Percentiles rank a stretch among this genome's conserved stretches.
These are phyloP conservation scores for Drosophila tsacasi DNA, from an alignment of 1,140 invertebrate species.

Conservation along the genomic window DNA sequence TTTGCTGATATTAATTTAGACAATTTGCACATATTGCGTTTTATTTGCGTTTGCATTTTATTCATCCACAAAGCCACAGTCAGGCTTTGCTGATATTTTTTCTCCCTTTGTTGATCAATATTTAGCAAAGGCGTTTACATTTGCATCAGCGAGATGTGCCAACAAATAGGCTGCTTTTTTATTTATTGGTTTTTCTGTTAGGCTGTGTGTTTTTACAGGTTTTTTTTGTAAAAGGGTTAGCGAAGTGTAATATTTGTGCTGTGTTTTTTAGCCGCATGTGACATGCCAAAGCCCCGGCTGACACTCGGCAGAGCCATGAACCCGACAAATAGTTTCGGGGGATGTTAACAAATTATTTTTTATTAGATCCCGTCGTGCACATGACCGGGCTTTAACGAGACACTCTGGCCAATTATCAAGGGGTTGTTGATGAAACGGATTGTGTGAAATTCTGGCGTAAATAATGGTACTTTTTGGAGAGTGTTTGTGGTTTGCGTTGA, in stretches of 20 bases:
- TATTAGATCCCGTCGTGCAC: constrained; percentile 32
- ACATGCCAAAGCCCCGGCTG: constrained; percentile 61
- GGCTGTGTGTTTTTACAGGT: constrained; percentile 17
- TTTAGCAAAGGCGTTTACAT: constrained; percentile 46
- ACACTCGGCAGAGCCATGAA: constrained; percentile 48
- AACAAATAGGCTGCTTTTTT: constrained; percentile 32
- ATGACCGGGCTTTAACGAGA: constrained; percentile 38
- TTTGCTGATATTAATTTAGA: constrained; percentile 43
- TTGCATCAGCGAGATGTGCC: constrained; percentile 29
- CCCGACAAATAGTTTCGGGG: constrained; percentile 8
- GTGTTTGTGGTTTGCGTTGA: constrained; percentile 9
- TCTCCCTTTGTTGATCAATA: constrained; percentile 39
- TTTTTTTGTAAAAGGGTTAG: background rate
- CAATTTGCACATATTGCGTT: constrained; percentile 43
- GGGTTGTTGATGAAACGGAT: constrained; percentile 32
- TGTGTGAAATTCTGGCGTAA: constrained; percentile 33
- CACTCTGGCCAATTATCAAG: constrained; percentile 39
- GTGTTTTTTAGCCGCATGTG: constrained; percentile 26
- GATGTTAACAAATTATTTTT: constrained; percentile 35
- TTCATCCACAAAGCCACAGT: constrained; percentile 15
- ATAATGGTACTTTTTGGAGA: constrained; percentile 12
- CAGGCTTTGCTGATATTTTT: constrained; percentile 13
- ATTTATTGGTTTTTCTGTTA: constrained; percentile 1
- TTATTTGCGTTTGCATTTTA: constrained; percentile 38
- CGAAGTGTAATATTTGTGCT: constrained; percentile 6